phyloP scores from a whole-genome alignment of 2,113 vertebrate genomes.

The Elaphurus davidianus region DNA sequence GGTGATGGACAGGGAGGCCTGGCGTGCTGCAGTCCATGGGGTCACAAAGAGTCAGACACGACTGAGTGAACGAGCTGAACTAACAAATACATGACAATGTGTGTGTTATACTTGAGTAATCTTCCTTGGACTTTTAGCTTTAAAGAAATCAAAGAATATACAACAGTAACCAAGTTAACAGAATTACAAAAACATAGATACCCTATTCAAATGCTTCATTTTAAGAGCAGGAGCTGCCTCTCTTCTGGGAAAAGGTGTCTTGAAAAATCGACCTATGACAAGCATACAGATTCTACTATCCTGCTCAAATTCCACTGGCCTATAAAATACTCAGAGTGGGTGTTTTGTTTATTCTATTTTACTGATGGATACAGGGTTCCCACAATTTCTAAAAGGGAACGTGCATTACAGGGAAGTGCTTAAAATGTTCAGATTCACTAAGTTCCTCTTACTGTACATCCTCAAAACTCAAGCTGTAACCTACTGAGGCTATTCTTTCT shows the following conservation, averaged over 20 bases:
- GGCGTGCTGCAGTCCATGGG: background rate
- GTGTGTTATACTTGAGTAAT: background rate
- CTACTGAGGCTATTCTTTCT: background rate
- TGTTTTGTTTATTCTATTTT: background rate
- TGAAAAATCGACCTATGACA: constrained; percentile 11
- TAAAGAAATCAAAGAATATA: background rate
- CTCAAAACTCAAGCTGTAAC: constrained; percentile 9
- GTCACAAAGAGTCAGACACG: background rate
- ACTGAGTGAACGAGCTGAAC: background rate
- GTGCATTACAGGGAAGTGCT: background rate
- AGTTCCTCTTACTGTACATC: background rate
- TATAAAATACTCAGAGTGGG: background rate
- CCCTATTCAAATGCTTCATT: background rate
- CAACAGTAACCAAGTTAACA: background rate
- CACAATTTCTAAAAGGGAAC: constrained; percentile 1
- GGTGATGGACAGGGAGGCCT: background rate
- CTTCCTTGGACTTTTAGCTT: background rate
- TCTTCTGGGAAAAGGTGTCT: background rate
- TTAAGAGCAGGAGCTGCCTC: background rate
- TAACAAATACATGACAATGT: background rate
- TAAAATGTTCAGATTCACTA: background rate
- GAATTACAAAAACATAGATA: background rate
- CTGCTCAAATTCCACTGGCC: background rate
- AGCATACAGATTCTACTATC: background rate
- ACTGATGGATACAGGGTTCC: background rate